Evolutionary conservation across 2,888 invertebrate genomes (phyloP), one percentile per base, ranked within the genome.

Genomic region (Euzetes globulus): DNA sequence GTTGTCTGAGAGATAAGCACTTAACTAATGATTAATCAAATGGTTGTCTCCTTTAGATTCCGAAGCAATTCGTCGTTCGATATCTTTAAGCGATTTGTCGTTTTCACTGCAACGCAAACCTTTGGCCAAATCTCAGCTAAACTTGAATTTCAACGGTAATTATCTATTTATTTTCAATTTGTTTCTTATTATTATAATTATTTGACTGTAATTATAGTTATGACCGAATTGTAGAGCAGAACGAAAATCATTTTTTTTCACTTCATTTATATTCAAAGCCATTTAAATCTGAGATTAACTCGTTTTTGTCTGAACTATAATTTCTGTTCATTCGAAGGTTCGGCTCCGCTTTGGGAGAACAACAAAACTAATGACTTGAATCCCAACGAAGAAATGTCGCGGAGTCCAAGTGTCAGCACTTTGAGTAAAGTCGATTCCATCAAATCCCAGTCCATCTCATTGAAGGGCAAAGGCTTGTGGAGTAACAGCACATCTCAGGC

Each of bases 321-420:
- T 33, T 33, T 33, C 33, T 33, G 33, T 33, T 33, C 33, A 33
- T 33, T 33, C 33, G 33, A 6, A 33, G 55, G 25, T 55, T 55
- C 71, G 68, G 72, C 74, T 13, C 76, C 74, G 45, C 63, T 77
- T 52, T 71, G 77, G 76, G 58, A 78, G 71, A 41, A 52, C 45
- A 55, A 75, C 37, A 45, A 63, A 71, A 37, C 15, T 68, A 55
- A n/a, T 71, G 17, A 50, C 22, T 37, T 41, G 33, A 37, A 72
- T 68, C 55, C 72, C 55, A 17, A 60, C 22, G 72, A 73, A 52
- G 37, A n/a, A 33, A 71, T 79, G 68, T 75, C 75, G 13, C 75
- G 78, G n/a, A 79, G 78, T 52, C 75, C 75, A n/a, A 79, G 78
- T 75, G 70, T 77, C 19, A 76, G 73, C 25, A 76, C 77, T n/a